Conservation (phyloP, 2,888 invertebrate species). For the Pachliopta kotzebuea region DNA sequence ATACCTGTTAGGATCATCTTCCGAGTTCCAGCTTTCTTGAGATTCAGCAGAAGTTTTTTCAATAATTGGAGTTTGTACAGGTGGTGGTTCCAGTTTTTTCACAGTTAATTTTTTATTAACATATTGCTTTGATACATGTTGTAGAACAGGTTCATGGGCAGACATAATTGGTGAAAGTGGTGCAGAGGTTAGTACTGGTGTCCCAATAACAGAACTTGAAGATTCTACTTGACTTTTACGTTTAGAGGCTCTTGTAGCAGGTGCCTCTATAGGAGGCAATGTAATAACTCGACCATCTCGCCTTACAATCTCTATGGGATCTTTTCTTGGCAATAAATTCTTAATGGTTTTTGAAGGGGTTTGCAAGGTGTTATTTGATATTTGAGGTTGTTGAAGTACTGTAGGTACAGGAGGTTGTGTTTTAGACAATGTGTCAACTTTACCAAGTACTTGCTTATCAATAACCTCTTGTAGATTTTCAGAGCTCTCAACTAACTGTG, state of each 20-base stretch:
- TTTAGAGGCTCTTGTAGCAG: slow-evolving; percentile 88
- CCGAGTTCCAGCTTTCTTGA: slow-evolving; percentile 87
- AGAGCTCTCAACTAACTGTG: slow-evolving; percentile 84
- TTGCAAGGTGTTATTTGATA: slow-evolving; percentile 17
- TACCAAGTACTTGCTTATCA: slow-evolving; percentile 82
- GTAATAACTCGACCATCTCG: slow-evolving; percentile 88
- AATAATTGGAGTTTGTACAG: slow-evolving; percentile 39
- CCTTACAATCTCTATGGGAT: slow-evolving; percentile 86
- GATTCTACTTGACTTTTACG: slow-evolving; percentile 75
- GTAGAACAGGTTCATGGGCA: slow-evolving; percentile 53
- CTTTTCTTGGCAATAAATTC: slow-evolving; percentile 60
- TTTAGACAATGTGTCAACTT: slow-evolving; percentile 56
- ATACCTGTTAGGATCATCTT: slow-evolving; percentile 93
- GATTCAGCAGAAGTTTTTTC: slow-evolving; percentile 78
- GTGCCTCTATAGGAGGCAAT: slow-evolving; percentile 90
- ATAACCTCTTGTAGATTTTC: slow-evolving; percentile 86
- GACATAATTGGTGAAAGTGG: slow-evolving; percentile 36
- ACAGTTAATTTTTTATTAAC: slow-evolving; percentile 57
- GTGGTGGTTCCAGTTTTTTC: slow-evolving; percentile 52
- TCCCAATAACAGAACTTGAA: slow-evolving; percentile 39
- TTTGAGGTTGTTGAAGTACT: slow-evolving; percentile 35
- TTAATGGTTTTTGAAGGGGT: slow-evolving; percentile 44
- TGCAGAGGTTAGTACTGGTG: slow-evolving; percentile 36
- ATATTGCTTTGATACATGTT: slow-evolving; percentile 61
- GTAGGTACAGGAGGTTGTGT: slow-evolving; percentile 42